Evolutionary conservation across 30 jellyfish, hydroid and myxozoan genomes (phyloP), one percentile per base, ranked within the genome.

Genomic region (Calvadosia cruxmelitensis): DNA sequence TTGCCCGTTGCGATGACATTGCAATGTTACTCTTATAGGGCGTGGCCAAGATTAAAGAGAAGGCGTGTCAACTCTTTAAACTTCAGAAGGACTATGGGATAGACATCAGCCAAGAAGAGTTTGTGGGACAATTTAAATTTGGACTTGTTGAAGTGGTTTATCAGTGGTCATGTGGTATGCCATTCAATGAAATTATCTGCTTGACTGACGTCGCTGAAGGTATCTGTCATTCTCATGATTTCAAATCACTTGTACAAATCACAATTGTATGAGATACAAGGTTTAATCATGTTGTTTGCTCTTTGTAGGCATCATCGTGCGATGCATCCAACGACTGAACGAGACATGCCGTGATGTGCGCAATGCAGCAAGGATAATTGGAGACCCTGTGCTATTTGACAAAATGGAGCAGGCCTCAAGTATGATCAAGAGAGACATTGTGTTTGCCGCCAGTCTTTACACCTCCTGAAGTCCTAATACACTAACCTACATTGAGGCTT

Each of bases 141-240:
- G 98, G 98, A 7, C 53, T 90, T 57, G 94, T 90, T 69, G 97
- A 90, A 78, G 98, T 82, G 24, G 94, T 90, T 74, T 90, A 90
- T 61, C 95, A 90, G 34, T 90, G 98, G 98, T 90, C 98, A 0
- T 81, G 92, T 31, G 98, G 98, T 15, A 82, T 78, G 92, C 81
- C 95, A 7, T 90, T 90, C 77, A 84, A 82, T 61, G 95, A 90
- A 7, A 76, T 90, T 33, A 78, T 84, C 34, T 78, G 71, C 12
- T 79, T 84, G 32, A 90, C 98, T 1, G 98, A 84, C 53, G 86
- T 90, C 1, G 64, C 94, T 0, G 98, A 90, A 77, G 98, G 98
- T 89, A 71, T 53, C 74, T 49, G 61, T 49, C 23, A 49, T 10
- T 49, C 23, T 13, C 13, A 13, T 10, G 61, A 49, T 49, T 49